Evolutionary conservation across 2,888 invertebrate species (phyloP).

Genomic region (Julus scanicus): DNA sequence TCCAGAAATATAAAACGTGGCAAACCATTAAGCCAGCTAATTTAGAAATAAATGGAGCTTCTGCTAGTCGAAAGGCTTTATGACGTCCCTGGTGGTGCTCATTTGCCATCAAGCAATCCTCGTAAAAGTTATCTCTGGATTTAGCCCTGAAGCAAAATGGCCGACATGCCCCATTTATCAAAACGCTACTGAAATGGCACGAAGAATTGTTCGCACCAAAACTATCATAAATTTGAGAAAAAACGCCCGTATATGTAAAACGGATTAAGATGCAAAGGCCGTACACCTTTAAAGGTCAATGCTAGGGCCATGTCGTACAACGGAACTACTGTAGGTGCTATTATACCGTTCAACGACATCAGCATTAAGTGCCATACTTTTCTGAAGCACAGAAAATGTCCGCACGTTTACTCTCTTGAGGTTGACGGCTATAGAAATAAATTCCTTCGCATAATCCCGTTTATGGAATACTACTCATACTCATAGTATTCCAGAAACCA

Average conservation of each 20-base stretch:
- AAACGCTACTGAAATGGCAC: background rate
- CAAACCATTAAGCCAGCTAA: slow-evolving; percentile 42
- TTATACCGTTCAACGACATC: background rate
- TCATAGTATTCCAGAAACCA: too few species aligned
- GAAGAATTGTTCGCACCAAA: background rate
- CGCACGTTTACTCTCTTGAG: too few species aligned
- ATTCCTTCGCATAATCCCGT: too few species aligned
- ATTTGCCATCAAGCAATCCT: slow-evolving; percentile 36
- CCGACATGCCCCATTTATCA: slow-evolving; percentile 39
- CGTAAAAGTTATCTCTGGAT: slow-evolving; percentile 38
- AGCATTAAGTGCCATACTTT: too few species aligned
- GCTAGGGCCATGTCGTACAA: background rate
- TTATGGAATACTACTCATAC: too few species aligned
- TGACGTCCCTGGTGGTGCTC: slow-evolving; percentile 24
- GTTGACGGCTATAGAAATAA: too few species aligned
- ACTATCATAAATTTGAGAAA: background rate
- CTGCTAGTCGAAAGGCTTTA: slow-evolving; percentile 39
- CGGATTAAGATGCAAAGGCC: background rate
- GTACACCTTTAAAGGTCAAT: background rate
- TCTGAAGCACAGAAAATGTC: too few species aligned
- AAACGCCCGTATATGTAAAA: background rate
- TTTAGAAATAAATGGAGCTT: slow-evolving; percentile 39
- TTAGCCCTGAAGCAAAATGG: slow-evolving; percentile 17
- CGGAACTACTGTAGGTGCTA: background rate
- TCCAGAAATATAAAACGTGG: slow-evolving; percentile 39